phyloP scores from a whole-genome alignment of 2,888 invertebrate species.

The Agriotes lineatus region DNA sequence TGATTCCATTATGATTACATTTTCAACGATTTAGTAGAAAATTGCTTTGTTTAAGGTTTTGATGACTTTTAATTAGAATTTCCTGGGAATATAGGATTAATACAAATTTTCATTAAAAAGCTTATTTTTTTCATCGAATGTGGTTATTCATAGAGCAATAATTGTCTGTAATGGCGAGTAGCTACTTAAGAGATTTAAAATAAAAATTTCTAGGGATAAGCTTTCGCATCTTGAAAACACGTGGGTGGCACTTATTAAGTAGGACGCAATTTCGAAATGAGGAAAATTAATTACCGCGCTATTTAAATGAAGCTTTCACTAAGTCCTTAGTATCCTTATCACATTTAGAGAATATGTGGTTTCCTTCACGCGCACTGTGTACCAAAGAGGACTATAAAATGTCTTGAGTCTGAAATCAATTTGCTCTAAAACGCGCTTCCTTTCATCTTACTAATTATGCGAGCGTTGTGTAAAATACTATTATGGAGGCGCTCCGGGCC shows the following conservation, averaged over 20 bases:
- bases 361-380: slow-evolving; percentile 41
- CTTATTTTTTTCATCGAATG: too few species aligned
- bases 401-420: slow-evolving; percentile 54
- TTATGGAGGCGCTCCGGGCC: slow-evolving; percentile 49
- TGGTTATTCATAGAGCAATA: too few species aligned
- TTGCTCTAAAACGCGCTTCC: slow-evolving; percentile 56
- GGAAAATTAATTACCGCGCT: slow-evolving; percentile 30
- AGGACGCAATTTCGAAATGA: slow-evolving; percentile 5
- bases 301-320: slow-evolving; percentile 37
- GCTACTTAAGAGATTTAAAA: too few species aligned
- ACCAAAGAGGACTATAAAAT: slow-evolving; percentile 50
- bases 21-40: too few species aligned
- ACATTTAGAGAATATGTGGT: slow-evolving; percentile 38
- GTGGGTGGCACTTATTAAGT: background rate
- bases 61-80: too few species aligned
- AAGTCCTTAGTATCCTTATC: slow-evolving; percentile 34
- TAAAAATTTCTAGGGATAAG: too few species aligned
- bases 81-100: too few species aligned
- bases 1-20: too few species aligned
- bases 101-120: too few species aligned
- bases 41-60: too few species aligned
- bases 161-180: too few species aligned
- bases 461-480: slow-evolving; percentile 56
- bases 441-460: slow-evolving; percentile 60
- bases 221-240: background rate